phyloP scores from a whole-genome alignment of 2,113 vertebrate species.

The Hippopotamus amphibius region DNA sequence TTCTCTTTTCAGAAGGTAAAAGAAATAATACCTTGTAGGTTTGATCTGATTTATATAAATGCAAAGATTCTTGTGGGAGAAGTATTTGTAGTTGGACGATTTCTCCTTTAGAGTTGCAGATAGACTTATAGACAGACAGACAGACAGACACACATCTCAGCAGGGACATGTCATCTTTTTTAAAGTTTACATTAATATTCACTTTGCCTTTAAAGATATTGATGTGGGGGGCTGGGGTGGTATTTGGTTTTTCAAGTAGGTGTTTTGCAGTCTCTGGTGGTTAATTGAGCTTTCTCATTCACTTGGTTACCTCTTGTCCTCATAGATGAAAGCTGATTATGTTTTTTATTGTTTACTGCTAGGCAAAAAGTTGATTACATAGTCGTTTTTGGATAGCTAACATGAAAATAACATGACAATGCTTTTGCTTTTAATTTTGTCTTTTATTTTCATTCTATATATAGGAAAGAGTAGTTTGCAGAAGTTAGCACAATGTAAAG shows the following conservation, averaged over 20 bases:
- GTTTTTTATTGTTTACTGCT: neutral
- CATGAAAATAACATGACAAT: neutral
- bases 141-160: neutral
- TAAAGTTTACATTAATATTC: neutral
- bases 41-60: slow-evolving; percentile 23
- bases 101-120: neutral
- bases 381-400: neutral
- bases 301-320: neutral
- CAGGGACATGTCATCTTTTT: neutral
- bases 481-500: neutral
- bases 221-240: neutral
- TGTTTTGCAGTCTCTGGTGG: neutral
- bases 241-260: neutral
- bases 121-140: neutral
- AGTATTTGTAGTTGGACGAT: neutral
- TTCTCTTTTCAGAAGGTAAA: neutral
- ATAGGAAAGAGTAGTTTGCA: neutral
- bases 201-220: neutral
- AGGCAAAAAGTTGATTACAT: neutral
- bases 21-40: neutral
- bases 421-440: neutral
- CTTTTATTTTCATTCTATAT: neutral
- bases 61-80: neutral
- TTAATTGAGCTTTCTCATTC: neutral
- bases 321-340: neutral